Percentiles rank a stretch among this genome's conserved stretches.
phyloP scores from a whole-genome alignment of 2,888 invertebrate genomes.

The Ormyrus rosae region DNA sequence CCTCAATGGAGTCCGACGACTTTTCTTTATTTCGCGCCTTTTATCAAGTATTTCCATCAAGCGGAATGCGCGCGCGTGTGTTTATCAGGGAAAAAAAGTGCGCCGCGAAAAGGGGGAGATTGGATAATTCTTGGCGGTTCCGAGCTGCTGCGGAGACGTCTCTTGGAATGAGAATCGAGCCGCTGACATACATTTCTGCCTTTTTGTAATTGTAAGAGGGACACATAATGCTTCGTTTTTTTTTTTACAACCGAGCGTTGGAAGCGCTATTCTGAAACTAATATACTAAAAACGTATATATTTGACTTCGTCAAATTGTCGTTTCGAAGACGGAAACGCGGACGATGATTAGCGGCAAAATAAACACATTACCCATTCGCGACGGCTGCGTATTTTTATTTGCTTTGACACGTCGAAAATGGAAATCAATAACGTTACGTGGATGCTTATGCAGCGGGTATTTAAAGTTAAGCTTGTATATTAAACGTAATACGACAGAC shows the following conservation, averaged over 20 bases:
- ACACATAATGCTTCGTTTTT: no score
- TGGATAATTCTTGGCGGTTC: no score
- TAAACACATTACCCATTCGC: not conserved
- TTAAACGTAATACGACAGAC: constrained; percentile 28
- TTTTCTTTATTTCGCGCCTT: constrained; percentile 15
- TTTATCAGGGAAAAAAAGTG: constrained; percentile 2
- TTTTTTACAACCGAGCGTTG: no score
- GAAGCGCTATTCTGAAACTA: no score
- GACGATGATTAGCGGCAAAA: not conserved
- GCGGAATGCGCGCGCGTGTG: not conserved
- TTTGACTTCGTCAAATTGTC: no score
- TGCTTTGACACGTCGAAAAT: constrained; percentile 23
- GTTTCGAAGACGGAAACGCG: no score
- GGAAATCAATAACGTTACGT: constrained; percentile 39
- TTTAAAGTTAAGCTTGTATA: constrained; percentile 31
- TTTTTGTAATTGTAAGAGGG: no score
- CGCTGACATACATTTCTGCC: no score
- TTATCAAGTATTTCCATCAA: constrained; percentile 14
- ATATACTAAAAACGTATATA: no score
- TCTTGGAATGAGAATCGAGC: no score
- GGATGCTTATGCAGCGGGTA: constrained; percentile 8
- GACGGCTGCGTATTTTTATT: constrained; percentile 17
- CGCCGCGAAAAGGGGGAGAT: no score
- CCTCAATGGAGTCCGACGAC: not conserved
- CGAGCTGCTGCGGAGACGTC: no score